Base-by-base conservation (phyloP, 2,113 vertebrate genomes). In the Reinhardtius hippoglossoides region DNA sequence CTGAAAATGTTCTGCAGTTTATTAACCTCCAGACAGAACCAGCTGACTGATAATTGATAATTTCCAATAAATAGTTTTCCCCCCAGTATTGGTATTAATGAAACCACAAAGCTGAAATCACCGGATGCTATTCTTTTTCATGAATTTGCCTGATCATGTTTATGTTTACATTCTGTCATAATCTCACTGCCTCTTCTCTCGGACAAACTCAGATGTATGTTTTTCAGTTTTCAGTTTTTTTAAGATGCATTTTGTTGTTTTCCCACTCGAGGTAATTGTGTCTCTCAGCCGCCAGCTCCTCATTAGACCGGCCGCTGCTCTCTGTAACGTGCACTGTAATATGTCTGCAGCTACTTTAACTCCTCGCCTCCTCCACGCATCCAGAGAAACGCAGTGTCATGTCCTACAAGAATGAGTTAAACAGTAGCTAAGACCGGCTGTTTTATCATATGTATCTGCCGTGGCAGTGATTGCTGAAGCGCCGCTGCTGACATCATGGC, bases 401-500 rank as follows among this genome's bases (percentile, higher is more conserved):
- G 57, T 86, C 52, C 56, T 84, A 78, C 27, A 83, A 74, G 79
- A 83, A 57, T 72, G 62, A 80, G 81, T 83, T 88, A 59, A 88
- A 89, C 78, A 83, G 82, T 88, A 79, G 75, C 84, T 71, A 76
- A 76, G 68, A 78, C 68, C 84, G 87, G 91, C 87, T 91, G 88
- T 91, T 88, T 74, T 75, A 78, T 87, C 72, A 84, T 72, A 71
- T 87, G 76, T 91, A 86, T 80, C 72, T 88, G 81, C 81, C 60
- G 77, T 88, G 89, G 88, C 86, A 81, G 64, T 81, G 74, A 83
- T 74, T 67, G 72, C 46, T 73, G 70, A 86, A 86, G 78, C 81
- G 81, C 86, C 82, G 75, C 84, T 89, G 62, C 67, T 50, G 78
- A 83, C 78, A 75, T 84, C 40, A 81, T 74, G 52, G 23, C 64